These are phyloP conservation scores for Lerista edwardsae DNA, from an alignment of 2,797 vertebrate species.

Conservation along the genomic window DNA sequence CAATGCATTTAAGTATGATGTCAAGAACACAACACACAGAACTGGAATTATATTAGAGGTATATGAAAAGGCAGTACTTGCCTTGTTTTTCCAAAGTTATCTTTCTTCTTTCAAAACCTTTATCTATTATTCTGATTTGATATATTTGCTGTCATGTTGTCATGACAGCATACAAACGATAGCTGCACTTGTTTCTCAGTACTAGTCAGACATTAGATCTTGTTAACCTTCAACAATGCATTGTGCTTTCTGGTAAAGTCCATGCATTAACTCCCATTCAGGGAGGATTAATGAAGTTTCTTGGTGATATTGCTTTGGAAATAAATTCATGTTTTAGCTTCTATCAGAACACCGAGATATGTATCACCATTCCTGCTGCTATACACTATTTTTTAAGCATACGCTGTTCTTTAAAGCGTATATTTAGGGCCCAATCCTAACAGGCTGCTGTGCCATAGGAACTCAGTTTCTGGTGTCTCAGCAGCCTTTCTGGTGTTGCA, in stretches of 20 bases:
- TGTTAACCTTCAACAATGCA: conserved; percentile 65
- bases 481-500: too few relatives aligned
- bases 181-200: conserved; percentile 65
- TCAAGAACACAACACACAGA: fast-evolving
- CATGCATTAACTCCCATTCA: conserved; percentile 53
- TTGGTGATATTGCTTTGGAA: conserved; percentile 14
- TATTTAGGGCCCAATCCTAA: too few relatives aligned
- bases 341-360: conserved; percentile 42
- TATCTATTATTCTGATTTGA: conserved; percentile 66
- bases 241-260: conserved; percentile 46
- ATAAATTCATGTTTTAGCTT: conserved; percentile 39
- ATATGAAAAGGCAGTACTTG: conserved; percentile 24
- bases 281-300: conserved; percentile 39
- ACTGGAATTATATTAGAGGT: neutral
- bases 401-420: too few relatives aligned
- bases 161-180: conserved; percentile 62
- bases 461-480: too few relatives aligned
- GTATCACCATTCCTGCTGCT: neutral
- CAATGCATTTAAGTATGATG: neutral
- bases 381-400: neutral
- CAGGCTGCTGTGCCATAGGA: too few relatives aligned
- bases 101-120: conserved; percentile 44
- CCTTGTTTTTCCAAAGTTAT: conserved; percentile 40
- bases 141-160: conserved; percentile 49
- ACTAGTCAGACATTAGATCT: conserved; percentile 57